phyloP scores from a whole-genome alignment of 2,113 vertebrate genomes.

The Carollia perspicillata region DNA sequence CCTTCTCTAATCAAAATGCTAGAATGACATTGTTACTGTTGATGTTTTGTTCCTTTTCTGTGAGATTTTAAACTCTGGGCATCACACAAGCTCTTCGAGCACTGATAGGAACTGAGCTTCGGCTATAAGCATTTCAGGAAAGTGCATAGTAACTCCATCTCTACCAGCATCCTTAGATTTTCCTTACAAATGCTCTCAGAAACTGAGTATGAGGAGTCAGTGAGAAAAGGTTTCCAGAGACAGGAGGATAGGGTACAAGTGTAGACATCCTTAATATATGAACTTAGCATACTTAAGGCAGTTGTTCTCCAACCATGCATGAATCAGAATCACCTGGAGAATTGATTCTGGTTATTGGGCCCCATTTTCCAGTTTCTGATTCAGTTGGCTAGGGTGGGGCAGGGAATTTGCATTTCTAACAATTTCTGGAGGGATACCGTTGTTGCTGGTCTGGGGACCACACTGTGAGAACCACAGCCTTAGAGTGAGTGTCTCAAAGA shows the following conservation, averaged over 20 bases:
- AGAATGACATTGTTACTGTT: conserved; percentile 12
- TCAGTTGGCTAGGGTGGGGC: not conserved
- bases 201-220: not conserved
- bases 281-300: not conserved
- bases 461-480: not conserved
- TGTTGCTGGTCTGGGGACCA: not conserved
- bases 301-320: not conserved
- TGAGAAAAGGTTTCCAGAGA: not conserved
- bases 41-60: not conserved
- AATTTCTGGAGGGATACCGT: not conserved
- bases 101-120: not conserved
- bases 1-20: not conserved
- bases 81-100: not conserved
- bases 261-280: not conserved
- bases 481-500: not conserved
- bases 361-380: not conserved
- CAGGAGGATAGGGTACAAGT: not conserved
- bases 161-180: not conserved
- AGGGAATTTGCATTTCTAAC: not conserved
- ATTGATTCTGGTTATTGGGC: not conserved
- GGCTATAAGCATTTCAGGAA: not conserved
- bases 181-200: not conserved
- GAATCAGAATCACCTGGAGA: not conserved
- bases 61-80: not conserved
- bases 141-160: not conserved